phyloP scores from a whole-genome alignment of 2,797 vertebrate species.

The Bovichtus variegatus region DNA sequence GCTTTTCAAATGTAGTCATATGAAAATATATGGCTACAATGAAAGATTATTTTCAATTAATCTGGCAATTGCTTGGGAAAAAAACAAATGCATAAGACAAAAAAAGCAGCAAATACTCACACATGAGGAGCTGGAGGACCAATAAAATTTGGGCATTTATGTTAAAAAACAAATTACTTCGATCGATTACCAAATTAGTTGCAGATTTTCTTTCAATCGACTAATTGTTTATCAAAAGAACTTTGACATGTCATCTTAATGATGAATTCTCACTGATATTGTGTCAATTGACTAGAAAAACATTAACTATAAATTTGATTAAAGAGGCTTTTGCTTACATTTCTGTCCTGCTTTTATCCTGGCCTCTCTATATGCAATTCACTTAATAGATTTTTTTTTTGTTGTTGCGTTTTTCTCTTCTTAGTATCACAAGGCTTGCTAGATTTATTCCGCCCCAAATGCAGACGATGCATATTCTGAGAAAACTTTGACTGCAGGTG shows the following conservation, averaged over 20 bases:
- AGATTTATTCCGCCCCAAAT: constrained; percentile 7
- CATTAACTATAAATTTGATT: background rate
- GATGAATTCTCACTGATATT: background rate
- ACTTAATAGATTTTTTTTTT: background rate
- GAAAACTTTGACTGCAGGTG: constrained; percentile 20
- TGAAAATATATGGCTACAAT: background rate
- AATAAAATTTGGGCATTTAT: background rate
- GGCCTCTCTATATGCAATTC: background rate
- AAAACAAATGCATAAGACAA: background rate
- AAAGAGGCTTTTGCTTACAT: background rate
- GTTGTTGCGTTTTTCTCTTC: background rate
- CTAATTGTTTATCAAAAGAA: background rate
- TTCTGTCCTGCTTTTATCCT: background rate
- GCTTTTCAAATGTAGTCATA: background rate
- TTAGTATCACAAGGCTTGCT: background rate
- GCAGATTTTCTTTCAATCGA: background rate
- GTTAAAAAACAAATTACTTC: background rate
- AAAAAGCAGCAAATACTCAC: background rate
- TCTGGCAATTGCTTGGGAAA: background rate
- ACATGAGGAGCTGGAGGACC: background rate
- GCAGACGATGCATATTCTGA: constrained; percentile 14
- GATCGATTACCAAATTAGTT: background rate
- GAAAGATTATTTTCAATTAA: background rate
- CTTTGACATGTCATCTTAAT: background rate
- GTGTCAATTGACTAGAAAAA: background rate